A percentile compares a stretch with the other conserved stretches of the same genome.
These are phyloP conservation scores for Takifugu ocellatus DNA, from an alignment of 2,797 vertebrate species.

Conservation along the genomic window DNA sequence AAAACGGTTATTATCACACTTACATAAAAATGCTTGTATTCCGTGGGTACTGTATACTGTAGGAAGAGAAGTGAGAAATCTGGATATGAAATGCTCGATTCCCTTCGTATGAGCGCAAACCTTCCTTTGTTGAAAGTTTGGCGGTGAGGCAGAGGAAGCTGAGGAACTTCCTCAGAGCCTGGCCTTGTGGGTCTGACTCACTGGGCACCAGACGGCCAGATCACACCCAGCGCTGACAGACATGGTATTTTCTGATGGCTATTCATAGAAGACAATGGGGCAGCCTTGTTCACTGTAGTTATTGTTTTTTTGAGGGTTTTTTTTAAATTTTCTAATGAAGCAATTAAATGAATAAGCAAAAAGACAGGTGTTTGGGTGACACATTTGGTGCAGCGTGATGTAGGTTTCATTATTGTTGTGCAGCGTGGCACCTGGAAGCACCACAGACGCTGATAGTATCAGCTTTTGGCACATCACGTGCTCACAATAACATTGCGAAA, in stretches of 20 bases:
- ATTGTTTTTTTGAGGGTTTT: background rate
- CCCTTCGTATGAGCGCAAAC: background rate
- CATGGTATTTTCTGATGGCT: conserved; percentile 21
- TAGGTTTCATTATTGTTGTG: too few species aligned
- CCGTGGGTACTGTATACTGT: too few species aligned
- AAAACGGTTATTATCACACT: too few species aligned
- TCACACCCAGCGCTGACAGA: conserved; percentile 40
- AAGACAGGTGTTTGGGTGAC: background rate
- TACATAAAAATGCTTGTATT: too few species aligned
- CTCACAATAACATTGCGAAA: conserved; percentile 41
- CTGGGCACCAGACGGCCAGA: conserved; percentile 31
- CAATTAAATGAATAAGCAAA: too few species aligned
- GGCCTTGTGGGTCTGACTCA: conserved; percentile 70
- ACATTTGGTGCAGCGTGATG: too few species aligned
- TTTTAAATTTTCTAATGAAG: too few species aligned
- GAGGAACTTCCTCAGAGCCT: conserved; percentile 60
- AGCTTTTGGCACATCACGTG: background rate
- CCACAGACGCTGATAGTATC: background rate
- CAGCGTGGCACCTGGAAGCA: too few species aligned
- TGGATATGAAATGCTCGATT: background rate
- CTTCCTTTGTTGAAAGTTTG: conserved; percentile 47
- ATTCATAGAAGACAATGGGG: conserved; percentile 55
- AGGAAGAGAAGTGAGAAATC: too few species aligned
- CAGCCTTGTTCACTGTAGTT: background rate
- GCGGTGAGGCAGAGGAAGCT: conserved; percentile 68